phyloP scores from a whole-genome alignment of 2,797 vertebrate genomes.

The Danio tinwini region DNA sequence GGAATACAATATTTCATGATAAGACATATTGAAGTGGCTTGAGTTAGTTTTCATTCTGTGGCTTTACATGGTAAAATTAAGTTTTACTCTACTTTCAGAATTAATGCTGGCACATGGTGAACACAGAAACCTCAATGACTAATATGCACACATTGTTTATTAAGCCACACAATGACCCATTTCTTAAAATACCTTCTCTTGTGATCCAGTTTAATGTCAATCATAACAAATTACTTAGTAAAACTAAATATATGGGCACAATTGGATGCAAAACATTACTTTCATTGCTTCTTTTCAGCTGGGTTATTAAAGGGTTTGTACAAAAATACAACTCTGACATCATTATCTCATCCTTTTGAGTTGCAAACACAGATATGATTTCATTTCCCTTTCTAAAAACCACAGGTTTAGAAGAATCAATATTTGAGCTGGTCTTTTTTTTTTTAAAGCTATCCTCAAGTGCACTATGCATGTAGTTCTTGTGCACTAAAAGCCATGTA shows the following conservation, averaged over 20 bases:
- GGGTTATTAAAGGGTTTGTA: neutral
- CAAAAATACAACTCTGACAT: neutral
- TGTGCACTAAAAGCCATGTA: neutral
- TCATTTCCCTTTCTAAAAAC: neutral
- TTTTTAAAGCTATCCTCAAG: neutral
- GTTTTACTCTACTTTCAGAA: neutral
- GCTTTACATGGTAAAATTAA: neutral
- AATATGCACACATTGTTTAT: neutral
- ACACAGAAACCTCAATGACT: neutral
- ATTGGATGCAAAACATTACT: no score
- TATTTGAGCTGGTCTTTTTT: neutral
- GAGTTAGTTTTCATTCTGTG: neutral
- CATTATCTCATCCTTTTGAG: neutral
- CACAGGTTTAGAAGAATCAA: neutral
- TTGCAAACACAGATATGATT: neutral
- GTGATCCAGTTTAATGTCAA: no score
- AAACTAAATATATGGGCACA: no score
- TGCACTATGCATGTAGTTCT: neutral
- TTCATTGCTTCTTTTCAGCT: no score
- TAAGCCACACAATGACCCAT: slow-evolving; percentile 15
- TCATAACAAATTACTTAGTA: no score
- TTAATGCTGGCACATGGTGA: neutral
- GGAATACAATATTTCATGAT: slow-evolving; percentile 16
- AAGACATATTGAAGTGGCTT: neutral
- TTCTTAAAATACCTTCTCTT: no score